Evolutionary conservation across 2,888 invertebrate species (phyloP).

Genomic region (Drosophila fungiperda): DNA sequence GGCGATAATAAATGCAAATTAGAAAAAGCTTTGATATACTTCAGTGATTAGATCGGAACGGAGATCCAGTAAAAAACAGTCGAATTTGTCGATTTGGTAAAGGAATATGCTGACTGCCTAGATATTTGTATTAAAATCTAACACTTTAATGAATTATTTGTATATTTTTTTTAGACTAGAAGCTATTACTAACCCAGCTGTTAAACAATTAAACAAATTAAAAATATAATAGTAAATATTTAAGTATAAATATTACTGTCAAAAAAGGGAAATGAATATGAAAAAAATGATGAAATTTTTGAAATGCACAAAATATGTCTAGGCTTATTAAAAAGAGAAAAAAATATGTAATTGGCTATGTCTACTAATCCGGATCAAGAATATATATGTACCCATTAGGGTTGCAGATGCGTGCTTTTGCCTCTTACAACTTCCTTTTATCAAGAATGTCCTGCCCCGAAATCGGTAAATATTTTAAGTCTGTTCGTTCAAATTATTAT

Average conservation of each 20-base stretch:
- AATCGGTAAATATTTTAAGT: neutral
- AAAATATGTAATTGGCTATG: neutral
- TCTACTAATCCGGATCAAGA: neutral
- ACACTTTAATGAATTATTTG: neutral
- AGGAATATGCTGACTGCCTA: neutral
- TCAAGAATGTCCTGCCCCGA: neutral
- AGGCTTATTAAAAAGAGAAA: neutral
- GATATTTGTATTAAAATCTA: neutral
- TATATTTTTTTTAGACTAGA: neutral
- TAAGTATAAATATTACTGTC: neutral
- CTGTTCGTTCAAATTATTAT: neutral
- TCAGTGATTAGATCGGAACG: neutral
- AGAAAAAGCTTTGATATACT: neutral
- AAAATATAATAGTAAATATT: neutral
- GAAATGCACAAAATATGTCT: neutral
- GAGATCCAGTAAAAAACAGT: neutral
- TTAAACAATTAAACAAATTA: neutral
- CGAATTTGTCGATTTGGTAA: neutral
- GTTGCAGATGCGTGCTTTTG: neutral
- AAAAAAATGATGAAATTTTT: neutral
- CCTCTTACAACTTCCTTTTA: neutral
- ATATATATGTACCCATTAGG: too few species aligned
- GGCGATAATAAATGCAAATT: constrained; percentile 31
- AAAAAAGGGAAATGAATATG: neutral
- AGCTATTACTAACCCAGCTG: neutral